phyloP scores from a whole-genome alignment of 2,888 invertebrate genomes.

The Spatulosminthurus flaviceps region DNA sequence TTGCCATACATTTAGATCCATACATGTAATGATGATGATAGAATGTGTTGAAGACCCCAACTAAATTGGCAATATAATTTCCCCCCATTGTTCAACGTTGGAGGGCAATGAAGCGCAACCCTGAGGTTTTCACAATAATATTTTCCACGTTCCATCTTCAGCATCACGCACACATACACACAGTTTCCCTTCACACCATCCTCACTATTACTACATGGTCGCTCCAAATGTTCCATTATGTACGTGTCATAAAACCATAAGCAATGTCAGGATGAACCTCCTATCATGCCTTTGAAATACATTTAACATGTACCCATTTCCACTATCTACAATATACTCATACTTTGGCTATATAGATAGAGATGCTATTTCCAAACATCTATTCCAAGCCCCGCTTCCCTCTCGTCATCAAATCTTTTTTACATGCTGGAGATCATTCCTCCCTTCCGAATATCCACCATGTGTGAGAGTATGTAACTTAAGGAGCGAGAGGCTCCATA shows the following conservation, averaged over 20 bases:
- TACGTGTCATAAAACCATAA: background rate
- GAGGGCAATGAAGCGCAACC: constrained; percentile 44
- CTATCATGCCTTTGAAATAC: background rate
- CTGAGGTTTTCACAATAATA: constrained; percentile 44
- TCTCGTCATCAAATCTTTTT: constrained; percentile 10
- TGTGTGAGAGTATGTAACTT: too few relatives aligned
- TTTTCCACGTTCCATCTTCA: constrained; percentile 12
- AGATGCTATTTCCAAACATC: background rate
- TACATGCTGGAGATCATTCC: background rate
- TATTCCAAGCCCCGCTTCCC: constrained; percentile 8
- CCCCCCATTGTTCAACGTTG: constrained; percentile 40
- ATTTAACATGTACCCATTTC: background rate
- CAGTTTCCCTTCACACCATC: background rate
- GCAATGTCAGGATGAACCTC: too few relatives aligned
- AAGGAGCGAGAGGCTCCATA: too few relatives aligned
- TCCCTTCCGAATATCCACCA: background rate
- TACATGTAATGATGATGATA: constrained; percentile 37
- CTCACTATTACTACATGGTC: too few relatives aligned
- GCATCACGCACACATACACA: background rate
- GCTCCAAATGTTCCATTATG: background rate
- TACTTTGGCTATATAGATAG: background rate
- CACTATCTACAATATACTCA: background rate
- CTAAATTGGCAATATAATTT: constrained; percentile 47
- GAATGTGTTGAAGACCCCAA: constrained; percentile 23
- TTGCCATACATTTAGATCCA: too few relatives aligned